Percentiles rank a stretch among this genome's conserved stretches.
Conservation (phyloP, 2,888 invertebrate genomes). For the Ligdia adustata region DNA sequence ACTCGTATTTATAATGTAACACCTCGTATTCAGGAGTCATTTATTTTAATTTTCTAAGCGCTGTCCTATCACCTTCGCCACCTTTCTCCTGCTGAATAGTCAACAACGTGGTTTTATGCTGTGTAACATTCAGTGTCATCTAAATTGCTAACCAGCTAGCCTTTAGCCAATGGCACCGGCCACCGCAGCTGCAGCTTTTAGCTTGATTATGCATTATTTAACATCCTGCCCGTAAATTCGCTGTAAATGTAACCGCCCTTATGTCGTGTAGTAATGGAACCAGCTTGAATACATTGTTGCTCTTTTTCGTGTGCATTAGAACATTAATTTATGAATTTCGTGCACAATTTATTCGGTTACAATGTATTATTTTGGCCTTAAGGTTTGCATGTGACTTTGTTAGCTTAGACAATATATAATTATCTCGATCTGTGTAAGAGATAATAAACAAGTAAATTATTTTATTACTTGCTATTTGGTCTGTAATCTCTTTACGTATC, state of each 20-base stretch:
- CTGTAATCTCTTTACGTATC: no score
- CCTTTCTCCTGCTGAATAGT: constrained; percentile 3
- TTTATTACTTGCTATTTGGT: no score
- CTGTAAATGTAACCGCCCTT: constrained; percentile 34
- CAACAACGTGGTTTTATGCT: constrained; percentile 17
- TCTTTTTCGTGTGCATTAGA: constrained; percentile 10
- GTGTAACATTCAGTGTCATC: constrained; percentile 33
- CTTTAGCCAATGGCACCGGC: constrained; percentile 42
- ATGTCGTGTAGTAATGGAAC: constrained; percentile 24
- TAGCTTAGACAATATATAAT: no score
- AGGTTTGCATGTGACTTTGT: no score
- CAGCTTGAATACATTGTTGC: constrained; percentile 11
- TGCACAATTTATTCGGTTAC: background rate
- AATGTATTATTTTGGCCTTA: no score
- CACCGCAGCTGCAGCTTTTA: constrained; percentile 57
- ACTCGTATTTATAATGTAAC: no score
- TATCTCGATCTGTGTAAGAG: no score
- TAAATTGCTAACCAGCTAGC: constrained; percentile 39
- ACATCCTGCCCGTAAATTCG: constrained; percentile 36
- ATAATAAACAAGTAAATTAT: no score
- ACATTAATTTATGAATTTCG: constrained; percentile 11
- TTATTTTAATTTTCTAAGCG: background rate
- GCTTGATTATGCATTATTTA: constrained; percentile 56
- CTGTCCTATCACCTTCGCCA: background rate
- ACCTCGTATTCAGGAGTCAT: no score